Percentiles rank a stretch among this genome's conserved stretches.
Conservation (phyloP, 2,113 vertebrate species). For the Scomber japonicus region DNA sequence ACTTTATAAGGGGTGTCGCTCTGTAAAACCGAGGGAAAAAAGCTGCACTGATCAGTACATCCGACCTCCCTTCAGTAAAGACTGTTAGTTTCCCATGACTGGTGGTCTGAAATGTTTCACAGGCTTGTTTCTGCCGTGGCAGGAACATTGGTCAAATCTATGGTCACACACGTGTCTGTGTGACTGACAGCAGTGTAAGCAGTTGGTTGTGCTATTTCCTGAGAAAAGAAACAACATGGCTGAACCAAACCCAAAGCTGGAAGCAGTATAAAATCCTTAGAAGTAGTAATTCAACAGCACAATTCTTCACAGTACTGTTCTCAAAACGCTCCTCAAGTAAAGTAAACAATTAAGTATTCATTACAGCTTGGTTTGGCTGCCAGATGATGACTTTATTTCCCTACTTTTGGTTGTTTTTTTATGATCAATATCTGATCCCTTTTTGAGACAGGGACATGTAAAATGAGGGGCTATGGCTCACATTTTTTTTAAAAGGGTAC, state of each 20-base stretch:
- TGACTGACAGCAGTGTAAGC: constrained; percentile 1
- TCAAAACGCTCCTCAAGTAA: not conserved
- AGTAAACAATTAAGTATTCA: not conserved
- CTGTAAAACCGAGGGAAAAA: not conserved
- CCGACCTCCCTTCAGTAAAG: not conserved
- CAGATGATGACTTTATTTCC: too few relatives aligned
- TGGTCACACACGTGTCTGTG: not conserved
- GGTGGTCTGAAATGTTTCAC: constrained; percentile 10
- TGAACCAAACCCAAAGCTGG: not conserved
- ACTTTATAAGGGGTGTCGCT: not conserved
- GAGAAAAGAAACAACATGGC: constrained; percentile 8
- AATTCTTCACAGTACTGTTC: not conserved
- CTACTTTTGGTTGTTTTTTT: too few relatives aligned
- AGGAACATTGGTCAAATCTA: constrained; percentile 8
- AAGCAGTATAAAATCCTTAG: not conserved
- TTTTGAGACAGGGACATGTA: too few relatives aligned
- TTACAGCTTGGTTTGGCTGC: too few relatives aligned
- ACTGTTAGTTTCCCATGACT: not conserved
- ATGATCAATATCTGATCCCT: too few relatives aligned
- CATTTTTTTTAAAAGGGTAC: too few relatives aligned
- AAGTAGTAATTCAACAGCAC: not conserved
- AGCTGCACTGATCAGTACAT: not conserved
- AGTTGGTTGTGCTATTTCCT: not conserved
- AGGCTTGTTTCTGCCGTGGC: not conserved
- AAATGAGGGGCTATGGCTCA: too few relatives aligned